Base-by-base conservation (phyloP, 2,888 invertebrate genomes). In the Apoda limacodes region DNA sequence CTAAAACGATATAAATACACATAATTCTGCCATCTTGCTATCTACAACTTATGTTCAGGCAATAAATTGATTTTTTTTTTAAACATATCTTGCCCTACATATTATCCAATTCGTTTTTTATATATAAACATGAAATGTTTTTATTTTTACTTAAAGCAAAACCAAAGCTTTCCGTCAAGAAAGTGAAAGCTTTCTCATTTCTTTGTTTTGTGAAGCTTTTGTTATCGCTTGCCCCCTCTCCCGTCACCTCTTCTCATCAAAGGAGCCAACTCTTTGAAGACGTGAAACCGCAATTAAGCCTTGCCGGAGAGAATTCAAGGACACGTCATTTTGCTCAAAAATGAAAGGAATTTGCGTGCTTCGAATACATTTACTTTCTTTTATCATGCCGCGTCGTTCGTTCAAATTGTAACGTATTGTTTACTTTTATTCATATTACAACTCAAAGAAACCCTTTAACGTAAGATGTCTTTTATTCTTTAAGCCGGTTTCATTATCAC, bases 181-280 rank as follows among this genome's bases (percentile, higher is more conserved):
- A 63, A 66, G 64, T 59, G 59, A 68, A 58, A 50, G 60, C 48
- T 38, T 31, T 48, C 45, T 49, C 42, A 46, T 57, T 53, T 56
- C 61, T 69, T 72, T 70, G 69, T 72, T 66, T 68, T 56, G 50
- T 42, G n/a, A n/a, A n/a, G n/a, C n/a, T n/a, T n/a, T n/a, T n/a
- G n/a, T n/a, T n/a, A 47, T 49, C 43, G 43, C 46, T 46, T 46
- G 44, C 47, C 40, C 44, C 48, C 45, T 43, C 48, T 49, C 46
- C 49, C 46, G 47, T 43, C 46, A 45, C 44, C 43, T 52, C 46
- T 46, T 42, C 45, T 45, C 52, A 50, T 69, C 69, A 67, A 74
- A 71, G 65, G 61, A 56, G 42, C 55, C 63, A 74, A 74, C 75
- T 76, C 75, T 76, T 76, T 75, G 75, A 70, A 74, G 72, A 62